Evolutionary conservation across 2,113 vertebrate species (phyloP).

Genomic region (Fulmarus glacialis): DNA sequence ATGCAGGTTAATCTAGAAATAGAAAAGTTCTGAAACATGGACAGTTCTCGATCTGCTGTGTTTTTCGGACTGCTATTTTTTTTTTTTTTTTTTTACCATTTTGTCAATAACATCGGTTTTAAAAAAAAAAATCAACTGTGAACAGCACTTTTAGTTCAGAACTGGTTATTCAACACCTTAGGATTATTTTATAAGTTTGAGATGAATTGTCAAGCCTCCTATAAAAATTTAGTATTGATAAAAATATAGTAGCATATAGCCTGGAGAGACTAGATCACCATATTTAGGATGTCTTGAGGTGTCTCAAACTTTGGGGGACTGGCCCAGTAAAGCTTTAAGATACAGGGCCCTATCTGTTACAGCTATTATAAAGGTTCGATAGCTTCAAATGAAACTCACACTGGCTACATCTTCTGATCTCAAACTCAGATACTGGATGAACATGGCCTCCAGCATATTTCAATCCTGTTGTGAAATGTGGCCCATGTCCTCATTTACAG

Average conservation of each 20-base stretch:
- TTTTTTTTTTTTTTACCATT: not conserved
- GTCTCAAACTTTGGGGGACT: not conserved
- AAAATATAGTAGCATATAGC: not conserved
- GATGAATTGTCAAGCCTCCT: not conserved
- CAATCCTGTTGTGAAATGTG: not conserved
- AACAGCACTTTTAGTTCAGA: not conserved
- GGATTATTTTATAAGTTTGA: not conserved
- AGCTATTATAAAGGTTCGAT: not conserved
- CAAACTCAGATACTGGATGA: not conserved
- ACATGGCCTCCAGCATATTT: rapidly evolving
- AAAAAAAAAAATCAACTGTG: not conserved
- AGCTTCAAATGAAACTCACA: not conserved
- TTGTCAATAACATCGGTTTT: not conserved
- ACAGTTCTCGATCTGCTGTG: not conserved
- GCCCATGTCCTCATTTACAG: not conserved
- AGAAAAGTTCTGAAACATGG: not conserved
- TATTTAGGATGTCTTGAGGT: not conserved
- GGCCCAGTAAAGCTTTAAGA: not conserved
- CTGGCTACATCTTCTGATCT: not conserved
- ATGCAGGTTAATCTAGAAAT: not conserved
- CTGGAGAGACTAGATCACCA: not conserved
- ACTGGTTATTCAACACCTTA: not conserved
- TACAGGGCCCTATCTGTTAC: not conserved
- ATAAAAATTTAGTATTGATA: not conserved
- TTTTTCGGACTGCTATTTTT: not conserved